Base-by-base conservation (phyloP, 1,140 invertebrate species). In the Trichogramma pretiosum region DNA sequence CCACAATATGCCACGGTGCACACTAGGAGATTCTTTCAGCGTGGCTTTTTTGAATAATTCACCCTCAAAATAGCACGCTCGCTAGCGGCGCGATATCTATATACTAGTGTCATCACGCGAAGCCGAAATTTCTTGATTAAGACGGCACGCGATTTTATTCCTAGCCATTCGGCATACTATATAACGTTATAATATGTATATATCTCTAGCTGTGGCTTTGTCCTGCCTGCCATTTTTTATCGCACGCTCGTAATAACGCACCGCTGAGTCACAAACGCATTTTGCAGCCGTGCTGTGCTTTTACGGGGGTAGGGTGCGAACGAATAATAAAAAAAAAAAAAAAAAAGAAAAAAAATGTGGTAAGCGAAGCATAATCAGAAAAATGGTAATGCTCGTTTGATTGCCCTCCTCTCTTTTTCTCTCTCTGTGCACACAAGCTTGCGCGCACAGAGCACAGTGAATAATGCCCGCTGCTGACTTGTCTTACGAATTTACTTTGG, bases 101-200 rank as follows among this genome's bases (percentile, higher is more conserved):
- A n/a, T n/a, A n/a, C n/a, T n/a, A n/a, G n/a, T n/a, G n/a, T n/a
- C n/a, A 57, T 62, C 62, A 61, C 60, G 62, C 59, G 59, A 64
- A 51, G 54, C 50, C 59, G 45, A 62, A 67, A 63, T 66, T 65
- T 66, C 64, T 66, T 63, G 59, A 65, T 67, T 65, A 65, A 63
- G 57, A 54, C 56, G 41, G 50, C 58, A 60, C 61, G 61, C 59
- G 56, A 69, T 57, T 44, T 35, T 38, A 11, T 28, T 11, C 11
- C 37, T 28, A 26, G 16, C 24, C 18, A n/a, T 5, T 18, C 26
- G 41, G 14, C 47, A 35, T 26, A 36, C 33, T n/a, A n/a, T n/a
- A n/a, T n/a, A n/a, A n/a, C n/a, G n/a, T n/a, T n/a, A n/a, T n/a
- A n/a, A n/a, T n/a, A n/a, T n/a, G n/a, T n/a, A n/a, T n/a, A n/a